Conservation (phyloP, 2,888 invertebrate species). For the Diachrysia chrysitis region DNA sequence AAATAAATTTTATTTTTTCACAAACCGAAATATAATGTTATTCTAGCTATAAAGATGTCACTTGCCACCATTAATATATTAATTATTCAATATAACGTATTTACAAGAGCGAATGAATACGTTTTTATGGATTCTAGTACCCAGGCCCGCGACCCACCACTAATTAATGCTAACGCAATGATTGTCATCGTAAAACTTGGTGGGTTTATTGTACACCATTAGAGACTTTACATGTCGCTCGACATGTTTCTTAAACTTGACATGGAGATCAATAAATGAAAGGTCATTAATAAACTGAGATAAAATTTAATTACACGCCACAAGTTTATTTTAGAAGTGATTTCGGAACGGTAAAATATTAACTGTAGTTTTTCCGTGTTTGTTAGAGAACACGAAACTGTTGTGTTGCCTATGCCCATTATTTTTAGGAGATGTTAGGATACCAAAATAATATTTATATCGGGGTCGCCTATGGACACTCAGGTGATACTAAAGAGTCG, state of each 20-base stretch:
- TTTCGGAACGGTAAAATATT: slow-evolving; percentile 16
- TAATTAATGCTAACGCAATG: slow-evolving; percentile 61
- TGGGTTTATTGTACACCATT: slow-evolving; percentile 58
- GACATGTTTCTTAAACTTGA: slow-evolving; percentile 51
- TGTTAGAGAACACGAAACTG: not conserved
- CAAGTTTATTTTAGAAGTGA: slow-evolving; percentile 17
- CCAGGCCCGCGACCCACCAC: slow-evolving; percentile 35
- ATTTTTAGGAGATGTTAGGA: too few species aligned
- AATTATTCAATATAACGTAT: slow-evolving; percentile 61
- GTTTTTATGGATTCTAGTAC: slow-evolving; percentile 57
- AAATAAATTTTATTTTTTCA: slow-evolving; percentile 40
- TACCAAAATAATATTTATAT: too few species aligned
- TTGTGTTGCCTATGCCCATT: not conserved
- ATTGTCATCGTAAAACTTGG: slow-evolving; percentile 62
- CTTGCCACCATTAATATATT: slow-evolving; percentile 51
- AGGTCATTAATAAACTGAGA: slow-evolving; percentile 32
- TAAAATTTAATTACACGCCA: slow-evolving; percentile 39
- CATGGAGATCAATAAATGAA: slow-evolving; percentile 47
- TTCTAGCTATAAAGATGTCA: slow-evolving; percentile 56
- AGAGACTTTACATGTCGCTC: slow-evolving; percentile 49
- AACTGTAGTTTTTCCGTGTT: not conserved
- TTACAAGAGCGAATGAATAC: slow-evolving; percentile 60
- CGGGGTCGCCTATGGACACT: too few species aligned
- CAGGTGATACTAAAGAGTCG: too few species aligned
- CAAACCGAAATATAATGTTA: slow-evolving; percentile 27